Conservation (phyloP, 2,888 invertebrate species). For the Leucophenga maculata region DNA sequence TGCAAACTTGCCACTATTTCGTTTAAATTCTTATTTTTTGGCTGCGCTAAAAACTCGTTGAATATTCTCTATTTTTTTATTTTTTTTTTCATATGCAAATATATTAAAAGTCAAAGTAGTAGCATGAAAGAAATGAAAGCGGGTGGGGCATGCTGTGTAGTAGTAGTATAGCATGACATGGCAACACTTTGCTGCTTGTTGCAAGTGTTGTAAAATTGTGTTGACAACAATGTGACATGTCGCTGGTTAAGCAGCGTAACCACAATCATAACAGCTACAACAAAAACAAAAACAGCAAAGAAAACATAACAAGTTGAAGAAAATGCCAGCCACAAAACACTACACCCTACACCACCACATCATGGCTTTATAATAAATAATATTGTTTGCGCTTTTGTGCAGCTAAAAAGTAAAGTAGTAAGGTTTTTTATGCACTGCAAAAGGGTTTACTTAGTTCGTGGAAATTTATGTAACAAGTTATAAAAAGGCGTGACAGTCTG, state of each 20-base stretch:
- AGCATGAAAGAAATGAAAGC: neutral
- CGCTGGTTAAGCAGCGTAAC: constrained; percentile 17
- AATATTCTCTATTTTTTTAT: neutral
- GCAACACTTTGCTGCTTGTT: constrained; percentile 38
- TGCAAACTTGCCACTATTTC: neutral
- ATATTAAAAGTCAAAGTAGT: constrained; percentile 13
- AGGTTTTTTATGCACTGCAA: too few species aligned
- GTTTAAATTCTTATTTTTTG: neutral
- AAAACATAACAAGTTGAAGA: constrained; percentile 17
- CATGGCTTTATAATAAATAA: constrained; percentile 61
- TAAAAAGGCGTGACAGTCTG: too few species aligned
- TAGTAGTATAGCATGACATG: neutral
- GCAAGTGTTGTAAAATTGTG: constrained; percentile 54
- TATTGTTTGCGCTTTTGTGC: too few species aligned
- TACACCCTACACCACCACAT: too few species aligned
- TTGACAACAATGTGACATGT: constrained; percentile 56
- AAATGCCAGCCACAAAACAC: neutral
- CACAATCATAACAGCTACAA: constrained; percentile 17
- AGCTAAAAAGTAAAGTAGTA: neutral
- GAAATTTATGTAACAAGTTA: too few species aligned
- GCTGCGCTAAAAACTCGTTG: neutral
- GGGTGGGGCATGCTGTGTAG: neutral
- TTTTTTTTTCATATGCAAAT: neutral
- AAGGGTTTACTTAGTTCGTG: too few species aligned
- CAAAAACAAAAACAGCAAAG: constrained; percentile 43